Evolutionary conservation across 2,113 vertebrate genomes (phyloP).

Genomic region (Muscicapa adusta): DNA sequence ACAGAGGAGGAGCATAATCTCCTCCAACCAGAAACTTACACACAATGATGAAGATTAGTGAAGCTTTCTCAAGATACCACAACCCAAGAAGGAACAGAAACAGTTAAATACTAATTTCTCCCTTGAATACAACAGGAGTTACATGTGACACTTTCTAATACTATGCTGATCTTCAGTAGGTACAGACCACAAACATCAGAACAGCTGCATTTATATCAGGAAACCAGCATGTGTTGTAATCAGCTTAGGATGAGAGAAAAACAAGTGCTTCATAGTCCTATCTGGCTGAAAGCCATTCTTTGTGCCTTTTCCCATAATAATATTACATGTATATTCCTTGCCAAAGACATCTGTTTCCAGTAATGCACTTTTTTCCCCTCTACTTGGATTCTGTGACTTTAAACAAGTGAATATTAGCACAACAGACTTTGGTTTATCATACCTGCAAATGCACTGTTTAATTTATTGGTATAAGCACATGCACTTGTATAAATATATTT

Average conservation of each 20-base stretch:
- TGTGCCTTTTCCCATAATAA: neutral
- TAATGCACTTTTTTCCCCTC: neutral
- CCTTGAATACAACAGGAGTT: neutral
- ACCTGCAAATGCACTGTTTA: neutral
- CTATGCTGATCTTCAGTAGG: neutral
- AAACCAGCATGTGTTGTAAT: neutral
- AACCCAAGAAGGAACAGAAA: neutral
- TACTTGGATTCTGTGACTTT: neutral
- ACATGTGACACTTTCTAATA: neutral
- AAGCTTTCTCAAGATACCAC: neutral
- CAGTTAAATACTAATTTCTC: neutral
- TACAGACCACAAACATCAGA: neutral
- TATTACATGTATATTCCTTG: neutral
- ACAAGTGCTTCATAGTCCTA: neutral
- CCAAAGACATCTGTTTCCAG: neutral
- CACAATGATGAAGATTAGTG: neutral
- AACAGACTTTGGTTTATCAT: neutral
- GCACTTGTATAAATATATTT: neutral
- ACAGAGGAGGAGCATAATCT: neutral
- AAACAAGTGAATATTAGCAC: neutral
- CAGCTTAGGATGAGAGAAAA: neutral
- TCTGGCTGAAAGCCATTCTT: neutral
- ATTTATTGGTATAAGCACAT: neutral
- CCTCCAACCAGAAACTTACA: neutral
- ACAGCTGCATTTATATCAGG: neutral